These are phyloP conservation scores for Eudorcas thomsonii DNA, from an alignment of 2,113 vertebrate genomes.

Conservation along the genomic window DNA sequence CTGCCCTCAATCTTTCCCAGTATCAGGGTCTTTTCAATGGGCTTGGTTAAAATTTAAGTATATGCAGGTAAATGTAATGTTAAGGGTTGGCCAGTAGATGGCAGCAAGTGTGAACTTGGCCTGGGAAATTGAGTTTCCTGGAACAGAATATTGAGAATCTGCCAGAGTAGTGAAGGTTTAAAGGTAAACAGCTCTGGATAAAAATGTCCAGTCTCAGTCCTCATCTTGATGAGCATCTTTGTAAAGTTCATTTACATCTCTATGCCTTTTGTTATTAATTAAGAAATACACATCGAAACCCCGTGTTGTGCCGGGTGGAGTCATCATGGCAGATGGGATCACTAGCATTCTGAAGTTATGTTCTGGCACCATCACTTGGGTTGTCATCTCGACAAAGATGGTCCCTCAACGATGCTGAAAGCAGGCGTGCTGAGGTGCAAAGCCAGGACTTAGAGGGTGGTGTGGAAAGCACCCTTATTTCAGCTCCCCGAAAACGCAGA, in stretches of 20 bases:
- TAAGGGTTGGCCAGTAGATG: constrained; percentile 55
- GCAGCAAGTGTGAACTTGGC: constrained; percentile 55
- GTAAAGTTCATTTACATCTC: background rate
- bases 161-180: background rate
- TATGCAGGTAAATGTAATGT: background rate
- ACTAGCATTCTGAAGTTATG: background rate
- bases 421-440: background rate
- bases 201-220: accelerated
- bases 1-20: background rate
- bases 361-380: accelerated
- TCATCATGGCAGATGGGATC: accelerated
- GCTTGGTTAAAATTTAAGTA: background rate
- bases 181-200: background rate
- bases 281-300: background rate
- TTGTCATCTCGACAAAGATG: background rate
- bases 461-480: background rate
- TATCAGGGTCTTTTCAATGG: background rate
- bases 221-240: background rate
- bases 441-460: background rate
- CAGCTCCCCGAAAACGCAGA: background rate
- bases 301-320: background rate
- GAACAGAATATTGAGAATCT: background rate
- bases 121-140: background rate
- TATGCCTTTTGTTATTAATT: background rate
- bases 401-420: background rate